phyloP scores from a whole-genome alignment of 1,140 invertebrate species.

The Ceratitis capitata region DNA sequence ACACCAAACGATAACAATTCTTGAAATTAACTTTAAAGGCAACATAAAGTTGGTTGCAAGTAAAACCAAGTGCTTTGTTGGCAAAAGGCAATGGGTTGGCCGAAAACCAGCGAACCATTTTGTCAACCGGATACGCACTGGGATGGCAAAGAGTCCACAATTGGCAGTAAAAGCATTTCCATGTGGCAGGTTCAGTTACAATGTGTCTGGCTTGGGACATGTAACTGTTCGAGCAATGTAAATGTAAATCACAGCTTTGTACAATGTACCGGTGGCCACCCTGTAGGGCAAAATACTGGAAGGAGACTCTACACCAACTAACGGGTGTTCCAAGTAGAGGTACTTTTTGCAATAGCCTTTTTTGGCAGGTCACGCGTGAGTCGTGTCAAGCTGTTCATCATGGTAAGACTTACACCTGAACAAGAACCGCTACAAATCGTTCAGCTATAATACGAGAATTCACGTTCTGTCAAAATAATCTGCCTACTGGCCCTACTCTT shows the following conservation, averaged over 20 bases:
- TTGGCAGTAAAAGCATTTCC: neutral
- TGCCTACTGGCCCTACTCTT: no score
- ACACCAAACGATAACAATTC: neutral
- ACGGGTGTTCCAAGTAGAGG: no score
- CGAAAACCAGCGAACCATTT: neutral
- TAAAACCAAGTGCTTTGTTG: neutral
- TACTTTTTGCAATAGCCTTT: no score
- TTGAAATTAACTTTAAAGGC: neutral
- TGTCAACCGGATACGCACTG: neutral
- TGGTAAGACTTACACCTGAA: no score
- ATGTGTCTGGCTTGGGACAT: neutral
- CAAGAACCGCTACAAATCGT: no score
- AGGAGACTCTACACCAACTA: no score
- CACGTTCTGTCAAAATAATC: no score
- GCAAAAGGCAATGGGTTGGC: neutral
- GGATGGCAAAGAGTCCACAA: neutral
- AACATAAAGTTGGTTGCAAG: neutral
- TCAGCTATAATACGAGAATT: no score
- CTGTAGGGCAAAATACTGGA: no score
- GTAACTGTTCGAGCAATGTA: neutral
- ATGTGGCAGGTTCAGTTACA: neutral
- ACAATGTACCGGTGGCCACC: neutral
- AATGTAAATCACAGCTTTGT: neutral
- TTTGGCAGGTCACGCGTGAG: no score
- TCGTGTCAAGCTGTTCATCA: no score